Conservation (phyloP, 2,888 invertebrate species). For the Pristionchus arcanus region DNA sequence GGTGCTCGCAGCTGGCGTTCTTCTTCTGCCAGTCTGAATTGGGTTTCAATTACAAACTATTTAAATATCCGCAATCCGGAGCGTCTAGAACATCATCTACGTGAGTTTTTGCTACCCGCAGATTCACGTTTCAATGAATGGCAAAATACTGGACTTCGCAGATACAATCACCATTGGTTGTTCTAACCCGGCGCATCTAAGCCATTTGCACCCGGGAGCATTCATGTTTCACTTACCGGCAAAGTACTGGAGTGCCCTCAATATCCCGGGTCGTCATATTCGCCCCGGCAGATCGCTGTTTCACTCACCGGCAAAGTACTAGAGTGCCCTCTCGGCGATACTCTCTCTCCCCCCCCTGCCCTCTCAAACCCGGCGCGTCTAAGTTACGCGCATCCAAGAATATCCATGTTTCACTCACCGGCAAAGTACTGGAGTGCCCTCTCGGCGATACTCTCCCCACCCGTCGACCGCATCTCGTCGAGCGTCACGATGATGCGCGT, state of each 20-base stretch:
- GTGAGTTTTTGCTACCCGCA: too few species aligned
- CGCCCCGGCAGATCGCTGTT: background rate
- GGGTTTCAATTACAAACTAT: background rate
- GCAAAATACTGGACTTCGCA: too few species aligned
- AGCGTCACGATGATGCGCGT: slow-evolving; percentile 69
- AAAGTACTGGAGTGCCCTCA: too few species aligned
- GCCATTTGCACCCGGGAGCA: too few species aligned
- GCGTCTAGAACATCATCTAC: too few species aligned
- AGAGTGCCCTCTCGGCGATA: slow-evolving; percentile 68
- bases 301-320: slow-evolving; percentile 67
- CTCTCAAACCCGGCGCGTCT: background rate
- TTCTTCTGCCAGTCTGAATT: slow-evolving; percentile 51
- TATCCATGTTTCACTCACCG: slow-evolving; percentile 40
- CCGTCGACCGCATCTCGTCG: slow-evolving; percentile 58
- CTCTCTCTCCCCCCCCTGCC: slow-evolving; percentile 57
- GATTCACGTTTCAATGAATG: too few species aligned
- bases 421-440: slow-evolving; percentile 73
- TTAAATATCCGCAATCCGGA: background rate
- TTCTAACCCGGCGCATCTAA: too few species aligned
- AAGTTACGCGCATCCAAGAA: background rate
- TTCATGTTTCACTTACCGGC: too few species aligned
- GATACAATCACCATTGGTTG: too few species aligned
- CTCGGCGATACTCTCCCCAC: slow-evolving; percentile 65
- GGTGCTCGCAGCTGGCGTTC: slow-evolving; percentile 41
- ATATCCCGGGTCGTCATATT: background rate